Conservation (phyloP, 2,888 invertebrate genomes). For the Lithodes maja region DNA sequence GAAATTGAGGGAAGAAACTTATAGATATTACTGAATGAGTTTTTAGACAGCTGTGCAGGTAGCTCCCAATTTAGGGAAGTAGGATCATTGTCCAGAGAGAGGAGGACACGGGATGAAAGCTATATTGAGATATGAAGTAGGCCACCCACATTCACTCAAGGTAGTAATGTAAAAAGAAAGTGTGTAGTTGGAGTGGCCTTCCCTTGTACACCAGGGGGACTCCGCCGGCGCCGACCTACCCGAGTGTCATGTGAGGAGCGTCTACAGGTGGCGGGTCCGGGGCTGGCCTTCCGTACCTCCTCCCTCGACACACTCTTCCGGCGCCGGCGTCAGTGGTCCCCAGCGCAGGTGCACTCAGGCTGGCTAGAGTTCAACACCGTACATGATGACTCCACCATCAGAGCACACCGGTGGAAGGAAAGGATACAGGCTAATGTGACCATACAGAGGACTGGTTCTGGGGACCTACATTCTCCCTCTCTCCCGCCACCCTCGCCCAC, state of each 20-base stretch:
- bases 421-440: neutral
- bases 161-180: neutral
- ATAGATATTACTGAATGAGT: no score
- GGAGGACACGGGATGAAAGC: no score
- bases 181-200: neutral
- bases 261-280: neutral
- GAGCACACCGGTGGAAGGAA: slow-evolving; percentile 32
- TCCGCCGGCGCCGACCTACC: slow-evolving; percentile 7
- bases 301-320: slow-evolving; percentile 50
- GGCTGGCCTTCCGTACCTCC: slow-evolving; percentile 20
- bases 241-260: slow-evolving; percentile 15
- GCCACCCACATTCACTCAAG: neutral
- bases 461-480: neutral
- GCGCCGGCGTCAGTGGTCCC: slow-evolving; percentile 44
- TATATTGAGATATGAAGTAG: no score
- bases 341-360: slow-evolving; percentile 13
- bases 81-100: no score
- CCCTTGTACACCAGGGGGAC: neutral
- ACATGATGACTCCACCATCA: slow-evolving; percentile 24
- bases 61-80: no score
- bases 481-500: neutral
- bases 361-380: neutral
- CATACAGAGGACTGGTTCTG: neutral
- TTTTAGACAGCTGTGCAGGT: no score
- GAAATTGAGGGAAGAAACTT: no score